Evolutionary conservation across 2,113 vertebrate genomes (phyloP).

Genomic region (Eubucco bourcierii): DNA sequence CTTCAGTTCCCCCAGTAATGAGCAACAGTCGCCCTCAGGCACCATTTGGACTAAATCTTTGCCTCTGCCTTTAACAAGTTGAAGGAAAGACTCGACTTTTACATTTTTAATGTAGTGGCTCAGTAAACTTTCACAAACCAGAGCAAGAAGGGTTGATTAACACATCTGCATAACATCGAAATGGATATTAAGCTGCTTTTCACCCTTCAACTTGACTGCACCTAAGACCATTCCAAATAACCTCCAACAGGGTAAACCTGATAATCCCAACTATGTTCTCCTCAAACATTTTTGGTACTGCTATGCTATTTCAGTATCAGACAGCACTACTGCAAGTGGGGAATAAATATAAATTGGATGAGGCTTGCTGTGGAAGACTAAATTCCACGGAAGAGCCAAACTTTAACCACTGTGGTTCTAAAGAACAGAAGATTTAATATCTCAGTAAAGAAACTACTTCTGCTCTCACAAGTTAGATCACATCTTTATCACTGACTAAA

Average conservation of each 20-base stretch:
- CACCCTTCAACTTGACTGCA: neutral
- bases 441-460: neutral
- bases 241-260: fast-evolving
- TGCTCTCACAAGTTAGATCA: neutral
- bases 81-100: neutral
- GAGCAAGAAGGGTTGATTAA: neutral
- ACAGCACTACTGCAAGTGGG: neutral
- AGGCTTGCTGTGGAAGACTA: neutral
- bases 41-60: neutral
- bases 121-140: neutral
- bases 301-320: neutral
- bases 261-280: neutral
- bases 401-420: neutral
- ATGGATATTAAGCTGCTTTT: neutral
- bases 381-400: neutral
- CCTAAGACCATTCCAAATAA: neutral
- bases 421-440: neutral
- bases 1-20: fast-evolving
- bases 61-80: neutral
- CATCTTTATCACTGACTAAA: neutral
- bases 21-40: fast-evolving
- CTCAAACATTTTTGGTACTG: neutral
- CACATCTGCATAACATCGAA: neutral
- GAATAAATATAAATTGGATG: neutral
- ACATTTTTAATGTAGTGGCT: neutral